Base-by-base conservation (phyloP, 2,113 vertebrate genomes). In the Eublepharis macularius region DNA sequence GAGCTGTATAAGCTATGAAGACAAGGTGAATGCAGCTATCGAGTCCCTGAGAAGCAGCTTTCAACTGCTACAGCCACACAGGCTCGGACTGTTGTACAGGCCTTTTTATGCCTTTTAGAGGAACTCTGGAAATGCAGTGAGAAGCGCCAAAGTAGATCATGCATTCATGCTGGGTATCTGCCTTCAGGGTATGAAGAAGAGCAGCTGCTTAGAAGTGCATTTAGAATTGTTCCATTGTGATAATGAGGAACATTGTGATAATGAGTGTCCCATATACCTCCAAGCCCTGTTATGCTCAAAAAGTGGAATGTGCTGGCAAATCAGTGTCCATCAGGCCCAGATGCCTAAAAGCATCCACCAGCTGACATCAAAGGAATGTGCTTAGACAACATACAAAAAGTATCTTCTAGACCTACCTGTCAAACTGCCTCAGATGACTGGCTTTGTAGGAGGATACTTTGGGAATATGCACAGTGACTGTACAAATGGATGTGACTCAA, bases 221-320 rank as follows among this genome's bases (percentile, higher is more conserved):
- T 80, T 85, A 80, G 68, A 63, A 47, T 47, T 32, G 24, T 73
- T 85, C 51, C 54, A 34, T 80, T 80, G 77, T 85, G 69, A 74
- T 49, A 85, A 82, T 57, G 47, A 72, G 81, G 49, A 32, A 32
- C 79, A 68, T 81, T 68, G 63, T 81, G 79, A 34, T 81, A 81
- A 80, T 74, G 76, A 80, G 54, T 49, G 21, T 65, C 8, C 14
- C 47, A 2, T 51, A 73, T 80, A 80, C 77, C 43, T 63, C 70
- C 69, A 73, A 86, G 69, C 43, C 24, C 84, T 70, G 34, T 70
- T 70, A 36, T 21, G 34, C 54, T 80, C 34, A 80, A 65, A 65
- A 73, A 72, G 66, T 45, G 75, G 65, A 57, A 85, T 80, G 68
- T 13, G 51, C 43, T 80, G n/a, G 84, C 76, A 85, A 85, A 85